A percentile compares a stretch with the other conserved stretches of the same genome.
These are phyloP conservation scores for Drosophila ananassae DNA, from an alignment of 1,140 invertebrate genomes.

Conservation along the genomic window DNA sequence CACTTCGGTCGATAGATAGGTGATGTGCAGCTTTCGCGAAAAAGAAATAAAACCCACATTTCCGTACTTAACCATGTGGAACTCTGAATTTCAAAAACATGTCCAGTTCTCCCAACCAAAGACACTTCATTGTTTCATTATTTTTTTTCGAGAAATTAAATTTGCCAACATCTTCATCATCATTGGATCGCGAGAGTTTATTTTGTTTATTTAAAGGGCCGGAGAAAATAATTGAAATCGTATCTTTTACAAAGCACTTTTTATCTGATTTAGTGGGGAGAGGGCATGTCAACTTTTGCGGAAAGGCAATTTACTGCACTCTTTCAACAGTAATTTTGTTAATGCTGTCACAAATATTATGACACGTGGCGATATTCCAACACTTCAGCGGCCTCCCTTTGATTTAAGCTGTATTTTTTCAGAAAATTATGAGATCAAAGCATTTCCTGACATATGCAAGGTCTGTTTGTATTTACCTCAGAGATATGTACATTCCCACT, in stretches of 20 bases:
- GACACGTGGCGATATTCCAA: conserved; percentile 59
- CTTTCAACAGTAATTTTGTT: conserved; percentile 66
- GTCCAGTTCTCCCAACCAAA: conserved; percentile 29
- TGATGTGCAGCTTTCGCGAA: conserved; percentile 39
- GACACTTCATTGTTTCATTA: conserved; percentile 45
- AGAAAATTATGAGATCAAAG: conserved; percentile 77
- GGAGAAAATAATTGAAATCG: neutral
- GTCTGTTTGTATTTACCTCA: conserved; percentile 24
- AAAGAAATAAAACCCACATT: conserved; percentile 53
- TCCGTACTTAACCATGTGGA: conserved; percentile 65
- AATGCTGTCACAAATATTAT: conserved; percentile 65
- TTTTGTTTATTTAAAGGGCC: neutral
- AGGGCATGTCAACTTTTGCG: conserved; percentile 26
- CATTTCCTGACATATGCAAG: conserved; percentile 37
- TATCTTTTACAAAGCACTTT: neutral
- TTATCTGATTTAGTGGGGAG: too few species aligned
- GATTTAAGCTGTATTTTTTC: conserved; percentile 68
- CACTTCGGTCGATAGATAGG: conserved; percentile 32
- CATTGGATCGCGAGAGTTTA: neutral
- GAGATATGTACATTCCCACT: conserved; percentile 18
- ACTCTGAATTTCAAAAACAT: conserved; percentile 46
- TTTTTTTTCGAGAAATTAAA: conserved; percentile 31
- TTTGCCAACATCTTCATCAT: conserved; percentile 45
- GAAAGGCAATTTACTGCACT: conserved; percentile 54
- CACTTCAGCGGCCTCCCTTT: conserved; percentile 61